A percentile compares a stretch with the other conserved stretches of the same genome.
phyloP scores from a whole-genome alignment of 1,140 invertebrate genomes.

The Myzus persicae region DNA sequence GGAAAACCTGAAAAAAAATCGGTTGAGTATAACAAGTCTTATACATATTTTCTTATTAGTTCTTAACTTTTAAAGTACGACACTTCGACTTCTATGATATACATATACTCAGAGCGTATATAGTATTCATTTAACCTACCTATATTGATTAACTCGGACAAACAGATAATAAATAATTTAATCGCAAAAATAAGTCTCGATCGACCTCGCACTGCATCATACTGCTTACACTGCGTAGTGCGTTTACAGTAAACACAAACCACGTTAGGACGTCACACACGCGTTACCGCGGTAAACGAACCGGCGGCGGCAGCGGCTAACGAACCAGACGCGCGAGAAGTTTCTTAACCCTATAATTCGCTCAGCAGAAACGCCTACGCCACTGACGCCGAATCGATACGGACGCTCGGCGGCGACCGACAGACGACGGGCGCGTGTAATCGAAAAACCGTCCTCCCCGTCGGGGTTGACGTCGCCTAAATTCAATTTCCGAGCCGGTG shows the following conservation, averaged over 20 bases:
- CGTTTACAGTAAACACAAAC: neutral
- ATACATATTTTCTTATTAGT: neutral
- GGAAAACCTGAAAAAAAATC: neutral
- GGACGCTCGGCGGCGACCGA: neutral
- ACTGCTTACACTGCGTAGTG: neutral
- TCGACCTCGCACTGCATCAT: neutral
- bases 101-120: neutral
- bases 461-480: constrained; percentile 29
- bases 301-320: neutral
- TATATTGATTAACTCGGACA: neutral
- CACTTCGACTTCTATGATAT: neutral
- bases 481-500: constrained; percentile 38
- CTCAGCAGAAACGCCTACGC: constrained; percentile 51
- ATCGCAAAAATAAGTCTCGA: neutral
- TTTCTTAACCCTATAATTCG: constrained; percentile 46
- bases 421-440: constrained; percentile 21
- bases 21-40: neutral
- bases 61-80: too few species aligned
- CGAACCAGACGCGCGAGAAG: constrained; percentile 40
- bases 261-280: neutral
- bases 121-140: neutral
- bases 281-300: neutral
- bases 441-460: constrained; percentile 31
- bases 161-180: neutral
- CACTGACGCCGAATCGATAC: constrained; percentile 44